Evolutionary conservation across 2,113 vertebrate genomes (phyloP).

Genomic region (Dipodomys merriami): DNA sequence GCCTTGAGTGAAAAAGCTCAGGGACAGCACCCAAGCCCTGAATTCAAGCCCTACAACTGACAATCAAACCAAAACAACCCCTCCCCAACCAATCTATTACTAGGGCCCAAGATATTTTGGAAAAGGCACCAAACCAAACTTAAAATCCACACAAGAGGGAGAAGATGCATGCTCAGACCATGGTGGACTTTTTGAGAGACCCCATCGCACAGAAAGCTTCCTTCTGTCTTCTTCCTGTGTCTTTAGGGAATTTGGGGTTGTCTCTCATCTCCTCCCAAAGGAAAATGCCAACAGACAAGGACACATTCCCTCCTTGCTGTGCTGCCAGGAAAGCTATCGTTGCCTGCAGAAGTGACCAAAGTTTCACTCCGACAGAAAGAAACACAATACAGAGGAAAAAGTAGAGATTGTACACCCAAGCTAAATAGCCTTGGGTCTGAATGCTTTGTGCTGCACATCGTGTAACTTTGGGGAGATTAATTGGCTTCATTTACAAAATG

Average conservation of each 20-base stretch:
- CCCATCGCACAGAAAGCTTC: fast-evolving
- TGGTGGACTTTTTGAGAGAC: neutral
- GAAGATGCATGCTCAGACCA: neutral
- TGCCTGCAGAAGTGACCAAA: neutral
- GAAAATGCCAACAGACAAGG: neutral
- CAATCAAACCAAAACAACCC: too few relatives aligned
- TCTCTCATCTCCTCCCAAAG: neutral
- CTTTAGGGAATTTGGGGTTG: neutral
- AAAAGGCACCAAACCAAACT: too few relatives aligned
- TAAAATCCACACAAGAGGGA: too few relatives aligned
- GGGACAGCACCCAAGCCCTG: too few relatives aligned
- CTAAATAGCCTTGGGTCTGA: slow-evolving; percentile 2
- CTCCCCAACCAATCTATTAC: neutral
- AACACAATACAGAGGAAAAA: neutral
- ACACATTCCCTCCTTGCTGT: too few relatives aligned
- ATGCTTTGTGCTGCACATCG: neutral
- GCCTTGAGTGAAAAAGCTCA: too few relatives aligned
- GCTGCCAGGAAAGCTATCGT: neutral
- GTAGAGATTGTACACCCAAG: neutral
- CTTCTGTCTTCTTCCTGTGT: neutral
- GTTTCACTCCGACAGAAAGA: neutral
- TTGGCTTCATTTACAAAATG: slow-evolving; percentile 40
- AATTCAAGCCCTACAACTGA: too few relatives aligned
- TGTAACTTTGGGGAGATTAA: slow-evolving; percentile 35
- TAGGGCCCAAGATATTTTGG: neutral